Percentiles rank a stretch among this genome's conserved stretches.
Evolutionary conservation across 1,140 invertebrate genomes (phyloP).

Genomic region (Bombus impatiens): DNA sequence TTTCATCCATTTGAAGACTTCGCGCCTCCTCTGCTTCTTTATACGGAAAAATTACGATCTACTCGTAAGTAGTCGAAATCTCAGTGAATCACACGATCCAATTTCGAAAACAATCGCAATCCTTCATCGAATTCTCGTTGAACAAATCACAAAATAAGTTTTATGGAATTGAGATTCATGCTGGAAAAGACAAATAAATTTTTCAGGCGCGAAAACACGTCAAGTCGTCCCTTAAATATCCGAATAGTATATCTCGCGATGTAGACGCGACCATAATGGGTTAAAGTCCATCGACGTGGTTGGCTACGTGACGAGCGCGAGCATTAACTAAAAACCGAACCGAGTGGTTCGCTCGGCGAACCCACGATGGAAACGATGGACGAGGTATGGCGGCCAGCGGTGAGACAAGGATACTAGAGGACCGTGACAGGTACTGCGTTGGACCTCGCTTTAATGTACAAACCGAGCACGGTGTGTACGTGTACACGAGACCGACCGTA

Average conservation of each 20-base stretch:
- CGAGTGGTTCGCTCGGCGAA: constrained; percentile 52
- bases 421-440: constrained; percentile 56
- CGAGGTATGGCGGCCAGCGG: background rate
- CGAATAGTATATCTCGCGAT: constrained; percentile 32
- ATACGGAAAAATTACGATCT: too few species aligned
- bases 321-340: constrained; percentile 61
- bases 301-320: constrained; percentile 49
- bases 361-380: constrained; percentile 37
- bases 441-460: constrained; percentile 56
- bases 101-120: too few species aligned
- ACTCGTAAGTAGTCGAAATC: too few species aligned
- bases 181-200: background rate
- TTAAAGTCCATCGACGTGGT: constrained; percentile 53
- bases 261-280: constrained; percentile 38
- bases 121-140: too few species aligned
- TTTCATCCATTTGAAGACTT: background rate
- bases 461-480: constrained; percentile 51
- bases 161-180: too few species aligned
- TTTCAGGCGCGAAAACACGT: background rate
- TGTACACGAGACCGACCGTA: constrained; percentile 32
- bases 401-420: constrained; percentile 27
- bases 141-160: too few species aligned
- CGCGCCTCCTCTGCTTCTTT: too few species aligned
- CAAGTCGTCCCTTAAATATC: constrained; percentile 21
- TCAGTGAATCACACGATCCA: too few species aligned